These are phyloP conservation scores for Leptopilina clavipes DNA, from an alignment of 1,140 invertebrate genomes.

Conservation along the genomic window DNA sequence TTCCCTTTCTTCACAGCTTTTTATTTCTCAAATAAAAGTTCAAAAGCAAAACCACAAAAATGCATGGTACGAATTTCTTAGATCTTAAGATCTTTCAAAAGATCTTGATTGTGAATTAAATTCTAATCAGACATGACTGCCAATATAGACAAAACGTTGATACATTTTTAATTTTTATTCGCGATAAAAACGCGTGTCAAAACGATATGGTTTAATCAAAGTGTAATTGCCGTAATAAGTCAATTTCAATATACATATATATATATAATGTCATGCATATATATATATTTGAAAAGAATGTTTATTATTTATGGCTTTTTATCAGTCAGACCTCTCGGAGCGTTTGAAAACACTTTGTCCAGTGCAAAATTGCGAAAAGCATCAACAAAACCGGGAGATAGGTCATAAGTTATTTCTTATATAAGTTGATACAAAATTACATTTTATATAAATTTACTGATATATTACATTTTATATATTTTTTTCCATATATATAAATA, in stretches of 20 bases:
- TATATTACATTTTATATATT: neutral
- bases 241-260: neutral
- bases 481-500: no score
- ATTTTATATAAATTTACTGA: slow-evolving; percentile 21
- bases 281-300: neutral
- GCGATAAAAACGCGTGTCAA: no score
- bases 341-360: slow-evolving; percentile 25
- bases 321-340: slow-evolving; percentile 12
- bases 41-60: no score
- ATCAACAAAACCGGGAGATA: slow-evolving; percentile 20
- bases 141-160: no score
- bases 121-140: no score
- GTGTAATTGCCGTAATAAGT: neutral
- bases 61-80: no score
- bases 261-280: no score
- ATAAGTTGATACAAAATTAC: slow-evolving; percentile 30
- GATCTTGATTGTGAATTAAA: no score
- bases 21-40: no score
- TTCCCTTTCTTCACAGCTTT: no score
- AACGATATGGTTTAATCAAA: neutral
- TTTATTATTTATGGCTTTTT: neutral
- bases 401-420: slow-evolving; percentile 7
- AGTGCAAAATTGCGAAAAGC: slow-evolving; percentile 11
- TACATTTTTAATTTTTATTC: no score
- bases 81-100: no score